These are phyloP conservation scores for Osmerus mordax DNA, from an alignment of 2,113 vertebrate species.

Conservation along the genomic window DNA sequence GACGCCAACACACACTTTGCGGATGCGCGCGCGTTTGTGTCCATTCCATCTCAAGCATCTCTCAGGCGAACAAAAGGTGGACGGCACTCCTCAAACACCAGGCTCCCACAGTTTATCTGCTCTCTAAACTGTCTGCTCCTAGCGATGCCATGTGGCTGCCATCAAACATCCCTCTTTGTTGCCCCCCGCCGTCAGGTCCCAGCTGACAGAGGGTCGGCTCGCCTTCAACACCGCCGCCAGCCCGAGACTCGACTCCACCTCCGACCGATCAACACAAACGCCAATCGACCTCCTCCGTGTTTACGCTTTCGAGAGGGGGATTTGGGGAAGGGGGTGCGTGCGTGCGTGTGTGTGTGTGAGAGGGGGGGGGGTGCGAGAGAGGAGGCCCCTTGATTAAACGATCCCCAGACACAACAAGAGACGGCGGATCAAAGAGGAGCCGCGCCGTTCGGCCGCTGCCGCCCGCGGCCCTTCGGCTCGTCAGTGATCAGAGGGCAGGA, in stretches of 20 bases:
- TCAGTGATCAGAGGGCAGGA: conserved; percentile 24
- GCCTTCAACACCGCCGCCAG: too few relatives aligned
- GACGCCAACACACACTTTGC: too few relatives aligned
- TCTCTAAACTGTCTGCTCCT: conserved; percentile 7
- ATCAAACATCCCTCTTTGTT: neutral
- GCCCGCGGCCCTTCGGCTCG: neutral
- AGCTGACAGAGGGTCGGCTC: neutral
- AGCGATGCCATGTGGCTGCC: neutral
- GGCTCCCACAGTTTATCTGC: neutral
- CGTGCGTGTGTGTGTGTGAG: too few relatives aligned
- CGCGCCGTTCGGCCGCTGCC: neutral
- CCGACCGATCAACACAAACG: neutral
- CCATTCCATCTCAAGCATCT: neutral
- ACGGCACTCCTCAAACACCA: neutral
- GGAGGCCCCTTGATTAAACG: neutral
- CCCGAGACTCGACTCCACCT: too few relatives aligned
- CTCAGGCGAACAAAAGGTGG: neutral
- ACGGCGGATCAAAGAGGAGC: conserved; percentile 2
- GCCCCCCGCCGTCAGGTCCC: too few relatives aligned
- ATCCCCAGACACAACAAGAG: conserved; percentile 9
- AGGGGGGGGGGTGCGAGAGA: too few relatives aligned
- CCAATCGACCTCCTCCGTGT: too few relatives aligned
- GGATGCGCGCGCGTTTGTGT: neutral
- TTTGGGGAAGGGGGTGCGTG: too few relatives aligned
- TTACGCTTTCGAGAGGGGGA: too few relatives aligned